phyloP scores from a whole-genome alignment of 2,113 vertebrate species.

The Calypte anna region DNA sequence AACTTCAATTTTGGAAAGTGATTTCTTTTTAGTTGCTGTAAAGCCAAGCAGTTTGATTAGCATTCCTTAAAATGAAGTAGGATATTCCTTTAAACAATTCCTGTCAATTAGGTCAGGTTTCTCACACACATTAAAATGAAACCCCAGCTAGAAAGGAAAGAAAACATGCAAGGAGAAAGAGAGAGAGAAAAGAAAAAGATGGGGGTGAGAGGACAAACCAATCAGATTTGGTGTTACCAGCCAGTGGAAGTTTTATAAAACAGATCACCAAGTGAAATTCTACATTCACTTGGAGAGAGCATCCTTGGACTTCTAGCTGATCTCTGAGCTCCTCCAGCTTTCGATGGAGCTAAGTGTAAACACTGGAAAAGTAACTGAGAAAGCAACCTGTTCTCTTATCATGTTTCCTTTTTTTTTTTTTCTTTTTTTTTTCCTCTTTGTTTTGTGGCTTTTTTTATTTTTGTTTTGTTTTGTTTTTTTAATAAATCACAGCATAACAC shows the following conservation, averaged over 20 bases:
- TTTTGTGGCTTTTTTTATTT: background rate
- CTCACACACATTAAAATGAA: constrained; percentile 68
- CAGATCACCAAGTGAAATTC: constrained; percentile 76
- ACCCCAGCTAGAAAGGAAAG: constrained; percentile 68
- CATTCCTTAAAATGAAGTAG: constrained; percentile 8
- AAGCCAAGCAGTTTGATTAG: constrained; percentile 36
- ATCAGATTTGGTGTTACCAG: constrained; percentile 71
- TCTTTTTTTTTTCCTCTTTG: background rate
- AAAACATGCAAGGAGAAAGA: constrained; percentile 41
- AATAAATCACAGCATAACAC: constrained; percentile 64
- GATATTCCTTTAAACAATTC: constrained; percentile 23
- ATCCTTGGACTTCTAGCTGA: constrained; percentile 82
- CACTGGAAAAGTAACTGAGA: constrained; percentile 83
- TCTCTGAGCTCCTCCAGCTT: constrained; percentile 82
- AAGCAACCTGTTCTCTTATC: constrained; percentile 73
- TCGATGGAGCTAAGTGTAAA: constrained; percentile 81
- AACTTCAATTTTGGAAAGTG: constrained; percentile 42
- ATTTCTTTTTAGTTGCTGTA: constrained; percentile 17
- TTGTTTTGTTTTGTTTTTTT: background rate
- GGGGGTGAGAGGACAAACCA: constrained; percentile 77
- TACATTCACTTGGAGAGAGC: constrained; percentile 81
- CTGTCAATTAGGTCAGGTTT: constrained; percentile 44
- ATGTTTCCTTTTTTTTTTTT: background rate
- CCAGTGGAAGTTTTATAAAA: constrained; percentile 63
- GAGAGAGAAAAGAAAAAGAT: constrained; percentile 66